A percentile compares a stretch with the other conserved stretches of the same genome.
Evolutionary conservation across 2,113 vertebrate genomes (phyloP).

Genomic region (Brevimyrus niger): DNA sequence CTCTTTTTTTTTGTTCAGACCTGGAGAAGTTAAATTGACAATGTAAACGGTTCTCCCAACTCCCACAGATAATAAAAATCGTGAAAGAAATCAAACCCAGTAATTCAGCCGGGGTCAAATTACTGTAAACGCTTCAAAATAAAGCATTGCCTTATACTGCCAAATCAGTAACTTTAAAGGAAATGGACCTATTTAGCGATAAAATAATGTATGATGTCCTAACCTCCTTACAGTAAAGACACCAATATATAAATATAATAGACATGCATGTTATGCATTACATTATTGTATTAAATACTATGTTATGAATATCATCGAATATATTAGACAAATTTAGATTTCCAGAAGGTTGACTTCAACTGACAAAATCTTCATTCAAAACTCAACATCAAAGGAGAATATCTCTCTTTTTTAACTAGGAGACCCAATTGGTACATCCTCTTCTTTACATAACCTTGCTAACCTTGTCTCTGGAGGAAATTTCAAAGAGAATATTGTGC

Average conservation of each 20-base stretch:
- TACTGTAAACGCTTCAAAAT: background rate
- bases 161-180: background rate
- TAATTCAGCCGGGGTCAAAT: background rate
- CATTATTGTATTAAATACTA: background rate
- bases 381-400: background rate
- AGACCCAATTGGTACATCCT: background rate
- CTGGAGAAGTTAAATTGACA: constrained; percentile 1
- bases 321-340: background rate
- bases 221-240: background rate
- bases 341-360: background rate
- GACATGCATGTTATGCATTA: background rate
- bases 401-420: background rate
- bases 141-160: background rate
- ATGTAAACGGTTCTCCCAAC: background rate
- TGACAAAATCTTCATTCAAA: background rate
- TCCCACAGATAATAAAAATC: background rate
- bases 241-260: background rate
- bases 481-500: background rate
- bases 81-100: background rate
- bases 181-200: background rate
- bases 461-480: background rate
- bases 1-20: background rate
- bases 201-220: background rate
- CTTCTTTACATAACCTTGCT: background rate
- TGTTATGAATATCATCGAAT: background rate